Evolutionary conservation across 2,888 invertebrate genomes (phyloP).

Genomic region (Spilosoma lubricipeda): DNA sequence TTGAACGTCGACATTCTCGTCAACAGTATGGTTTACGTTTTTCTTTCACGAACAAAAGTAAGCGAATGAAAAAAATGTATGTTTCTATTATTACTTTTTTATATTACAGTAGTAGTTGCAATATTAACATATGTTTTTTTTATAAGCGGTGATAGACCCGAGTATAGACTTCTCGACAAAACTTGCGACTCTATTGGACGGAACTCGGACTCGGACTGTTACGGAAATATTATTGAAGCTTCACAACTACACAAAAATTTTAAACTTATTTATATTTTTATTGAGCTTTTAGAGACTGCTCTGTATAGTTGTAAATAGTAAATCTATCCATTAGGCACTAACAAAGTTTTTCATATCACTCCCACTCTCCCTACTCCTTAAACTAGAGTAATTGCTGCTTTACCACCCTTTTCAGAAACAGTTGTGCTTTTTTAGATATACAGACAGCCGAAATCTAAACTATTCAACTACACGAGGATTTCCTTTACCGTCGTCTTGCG

Average conservation of each 20-base stretch:
- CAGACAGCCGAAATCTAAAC: not conserved
- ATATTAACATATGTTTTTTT: not conserved
- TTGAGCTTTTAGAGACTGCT: not conserved
- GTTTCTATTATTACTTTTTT: not conserved
- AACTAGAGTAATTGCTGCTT: not conserved
- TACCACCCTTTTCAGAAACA: not conserved
- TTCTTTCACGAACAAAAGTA: not conserved
- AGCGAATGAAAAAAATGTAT: not conserved
- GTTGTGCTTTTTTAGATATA: not conserved
- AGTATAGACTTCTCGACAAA: not conserved
- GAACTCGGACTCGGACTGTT: too few relatives aligned
- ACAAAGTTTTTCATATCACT: not conserved
- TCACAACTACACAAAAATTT: not conserved
- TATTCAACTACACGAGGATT: not conserved
- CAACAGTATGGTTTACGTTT: not conserved
- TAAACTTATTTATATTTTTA: too few relatives aligned
- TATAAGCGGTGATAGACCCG: too few relatives aligned
- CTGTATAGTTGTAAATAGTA: not conserved
- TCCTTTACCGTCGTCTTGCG: not conserved
- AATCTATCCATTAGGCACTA: not conserved
- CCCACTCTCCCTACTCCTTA: not conserved
- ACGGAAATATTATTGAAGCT: not conserved
- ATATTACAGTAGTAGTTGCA: too few relatives aligned
- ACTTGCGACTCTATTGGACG: too few relatives aligned
- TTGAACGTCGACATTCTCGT: not conserved